A percentile compares a stretch with the other conserved stretches of the same genome.
Conservation (phyloP, 1,140 invertebrate species). For the Trichogramma pretiosum region DNA sequence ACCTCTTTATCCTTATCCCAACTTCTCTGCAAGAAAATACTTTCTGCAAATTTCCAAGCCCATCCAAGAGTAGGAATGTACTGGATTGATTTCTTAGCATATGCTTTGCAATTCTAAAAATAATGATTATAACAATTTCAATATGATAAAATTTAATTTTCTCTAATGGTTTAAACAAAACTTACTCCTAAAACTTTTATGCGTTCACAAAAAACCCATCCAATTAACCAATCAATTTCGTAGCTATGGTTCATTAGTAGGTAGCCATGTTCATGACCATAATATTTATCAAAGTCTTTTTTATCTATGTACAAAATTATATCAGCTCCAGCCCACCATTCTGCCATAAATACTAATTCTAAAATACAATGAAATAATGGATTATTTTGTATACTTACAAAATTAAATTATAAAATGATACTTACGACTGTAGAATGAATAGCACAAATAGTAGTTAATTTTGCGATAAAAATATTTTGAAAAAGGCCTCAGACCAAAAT, state of each 20-base stretch:
- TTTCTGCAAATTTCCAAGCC: constrained; percentile 90
- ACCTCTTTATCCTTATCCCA: constrained; percentile 83
- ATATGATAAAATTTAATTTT: neutral
- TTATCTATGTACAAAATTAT: constrained; percentile 68
- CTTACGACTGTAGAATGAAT: constrained; percentile 86
- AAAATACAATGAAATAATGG: constrained; percentile 26
- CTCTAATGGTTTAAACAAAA: constrained; percentile 18
- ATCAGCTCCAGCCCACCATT: constrained; percentile 84
- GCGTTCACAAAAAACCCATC: constrained; percentile 78
- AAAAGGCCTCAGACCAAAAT: constrained; percentile 63
- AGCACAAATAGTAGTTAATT: constrained; percentile 85
- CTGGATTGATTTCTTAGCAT: constrained; percentile 84
- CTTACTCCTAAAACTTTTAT: constrained; percentile 69
- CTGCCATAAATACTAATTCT: constrained; percentile 86
- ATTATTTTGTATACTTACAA: constrained; percentile 3
- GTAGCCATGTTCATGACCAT: constrained; percentile 81
- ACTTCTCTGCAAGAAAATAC: constrained; percentile 83
- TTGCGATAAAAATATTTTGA: constrained; percentile 73
- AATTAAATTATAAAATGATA: constrained; percentile 32
- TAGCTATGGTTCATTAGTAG: constrained; percentile 92
- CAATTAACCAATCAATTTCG: constrained; percentile 90
- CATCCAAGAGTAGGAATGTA: constrained; percentile 91
- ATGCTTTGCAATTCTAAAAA: constrained; percentile 86
- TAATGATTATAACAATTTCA: constrained; percentile 4
- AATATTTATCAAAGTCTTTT: constrained; percentile 67